These are phyloP conservation scores for Ageneiosus marmoratus DNA, from an alignment of 2,113 vertebrate genomes.

Conservation along the genomic window DNA sequence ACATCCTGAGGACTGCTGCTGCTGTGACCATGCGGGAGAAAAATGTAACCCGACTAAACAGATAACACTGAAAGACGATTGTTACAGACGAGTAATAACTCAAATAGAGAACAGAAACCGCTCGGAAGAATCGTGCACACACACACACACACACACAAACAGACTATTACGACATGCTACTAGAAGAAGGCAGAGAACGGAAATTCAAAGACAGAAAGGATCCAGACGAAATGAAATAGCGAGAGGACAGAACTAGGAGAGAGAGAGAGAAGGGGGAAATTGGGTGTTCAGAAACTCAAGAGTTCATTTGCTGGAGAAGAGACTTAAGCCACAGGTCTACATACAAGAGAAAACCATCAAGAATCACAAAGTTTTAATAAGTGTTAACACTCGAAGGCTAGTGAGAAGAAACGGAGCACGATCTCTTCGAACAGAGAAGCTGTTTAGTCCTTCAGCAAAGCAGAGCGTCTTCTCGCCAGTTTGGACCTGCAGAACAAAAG, in stretches of 20 bases:
- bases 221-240: conserved; percentile 61
- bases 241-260: conserved; percentile 64
- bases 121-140: conserved; percentile 79
- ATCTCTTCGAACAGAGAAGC: conserved; percentile 56
- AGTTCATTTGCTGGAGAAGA: conserved; percentile 73
- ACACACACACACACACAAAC: conserved; percentile 77
- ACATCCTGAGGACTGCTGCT: conserved; percentile 71
- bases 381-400: conserved; percentile 82
- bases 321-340: conserved; percentile 90
- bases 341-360: conserved; percentile 88
- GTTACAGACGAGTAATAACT: conserved; percentile 74
- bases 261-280: conserved; percentile 56
- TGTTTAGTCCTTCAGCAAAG: conserved; percentile 79
- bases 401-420: conserved; percentile 61
- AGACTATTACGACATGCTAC: conserved; percentile 93
- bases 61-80: conserved; percentile 74
- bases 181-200: conserved; percentile 73
- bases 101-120: conserved; percentile 61
- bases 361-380: conserved; percentile 89
- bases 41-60: conserved; percentile 68
- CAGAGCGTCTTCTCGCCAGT: conserved; percentile 86
- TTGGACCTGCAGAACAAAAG: conserved; percentile 80
- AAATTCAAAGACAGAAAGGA: conserved; percentile 46
- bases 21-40: conserved; percentile 62
- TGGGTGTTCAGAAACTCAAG: conserved; percentile 67